Base-by-base conservation (phyloP, 2,113 vertebrate species). In the Phyllopteryx taeniolatus region DNA sequence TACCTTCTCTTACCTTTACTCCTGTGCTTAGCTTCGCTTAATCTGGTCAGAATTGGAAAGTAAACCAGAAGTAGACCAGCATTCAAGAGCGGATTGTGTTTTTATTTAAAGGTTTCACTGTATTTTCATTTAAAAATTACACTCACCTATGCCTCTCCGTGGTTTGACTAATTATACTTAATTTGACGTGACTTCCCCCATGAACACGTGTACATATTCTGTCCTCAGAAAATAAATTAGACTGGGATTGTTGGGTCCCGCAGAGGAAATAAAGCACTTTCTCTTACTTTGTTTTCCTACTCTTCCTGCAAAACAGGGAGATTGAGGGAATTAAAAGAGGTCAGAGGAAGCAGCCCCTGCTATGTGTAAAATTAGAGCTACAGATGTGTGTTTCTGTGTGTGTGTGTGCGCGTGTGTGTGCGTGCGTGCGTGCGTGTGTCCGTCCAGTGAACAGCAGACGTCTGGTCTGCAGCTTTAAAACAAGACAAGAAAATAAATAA, bases 191-290 rank as follows among this genome's bases (percentile, higher is more conserved):
- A 81, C 85, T 88, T 89, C 90, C 87, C 90, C 62, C 83, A 91
- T 94, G 92, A 93, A 92, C 89, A 92, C 89, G 85, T 90, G 91
- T 90, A 91, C 88, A 90, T 91, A 91, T 92, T 92, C 90, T 92
- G 90, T 90, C 90, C 90, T 92, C 86, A 90, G 90, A 93, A 93
- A 92, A 86, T 89, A 92, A 92, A 93, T 93, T 92, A 93, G 87
- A 86, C 88, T 92, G 92, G 93, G 93, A 93, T 93, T 92, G 88
- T 93, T 93, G 93, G 79, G 91, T 90, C 92, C 91, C 90, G 83
- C 85, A 89, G 92, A 92, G 91, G 88, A 90, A 86, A 88, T 83
- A 72, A 78, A 83, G 78, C 46, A 20, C 78, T 74, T 71, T 60
- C 14, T 49, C 54, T 62, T 76, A 54, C 57, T 61, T 75, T 67